A percentile compares a stretch with the other conserved stretches of the same genome.
Evolutionary conservation across 2,888 invertebrate species (phyloP).

Genomic region (Eupithecia abbreviata): DNA sequence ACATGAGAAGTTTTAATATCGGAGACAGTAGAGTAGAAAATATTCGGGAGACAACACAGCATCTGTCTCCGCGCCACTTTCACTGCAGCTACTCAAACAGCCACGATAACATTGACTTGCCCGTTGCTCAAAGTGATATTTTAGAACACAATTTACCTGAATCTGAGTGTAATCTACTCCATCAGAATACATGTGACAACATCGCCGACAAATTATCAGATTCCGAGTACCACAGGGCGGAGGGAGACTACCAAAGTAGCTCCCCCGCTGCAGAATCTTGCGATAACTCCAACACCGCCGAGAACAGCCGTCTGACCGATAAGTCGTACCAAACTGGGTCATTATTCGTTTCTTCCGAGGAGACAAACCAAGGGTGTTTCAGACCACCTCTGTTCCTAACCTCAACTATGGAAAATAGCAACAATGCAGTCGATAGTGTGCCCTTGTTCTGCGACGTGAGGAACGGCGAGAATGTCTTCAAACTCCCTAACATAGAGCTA

Average conservation of each 20-base stretch:
- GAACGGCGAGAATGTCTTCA: constrained; percentile 70
- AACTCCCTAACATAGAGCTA: constrained; percentile 75
- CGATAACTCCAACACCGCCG: constrained; percentile 65
- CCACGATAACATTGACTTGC: constrained; percentile 70
- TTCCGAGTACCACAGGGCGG: constrained; percentile 54
- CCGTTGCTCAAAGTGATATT: constrained; percentile 58
- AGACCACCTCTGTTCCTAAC: constrained; percentile 75
- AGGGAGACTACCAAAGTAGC: constrained; percentile 63
- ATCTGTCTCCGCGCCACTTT: constrained; percentile 52
- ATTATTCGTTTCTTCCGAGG: constrained; percentile 68
- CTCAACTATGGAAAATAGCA: constrained; percentile 82
- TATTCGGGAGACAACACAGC: constrained; percentile 50
- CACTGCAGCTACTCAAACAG: constrained; percentile 64
- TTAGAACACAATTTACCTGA: constrained; percentile 61
- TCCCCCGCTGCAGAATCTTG: constrained; percentile 59
- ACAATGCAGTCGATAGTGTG: constrained; percentile 79
- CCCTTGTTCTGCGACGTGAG: constrained; percentile 71
- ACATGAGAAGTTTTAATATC: constrained; percentile 78
- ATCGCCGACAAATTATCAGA: constrained; percentile 60
- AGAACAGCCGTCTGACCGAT: constrained; percentile 66
- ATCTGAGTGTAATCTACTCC: constrained; percentile 55
- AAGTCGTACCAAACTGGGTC: constrained; percentile 65
- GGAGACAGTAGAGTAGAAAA: constrained; percentile 61
- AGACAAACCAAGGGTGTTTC: constrained; percentile 63
- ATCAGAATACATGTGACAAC: constrained; percentile 53